Evolutionary conservation across 2,888 invertebrate genomes (phyloP).

Genomic region (Trimorus sp.): DNA sequence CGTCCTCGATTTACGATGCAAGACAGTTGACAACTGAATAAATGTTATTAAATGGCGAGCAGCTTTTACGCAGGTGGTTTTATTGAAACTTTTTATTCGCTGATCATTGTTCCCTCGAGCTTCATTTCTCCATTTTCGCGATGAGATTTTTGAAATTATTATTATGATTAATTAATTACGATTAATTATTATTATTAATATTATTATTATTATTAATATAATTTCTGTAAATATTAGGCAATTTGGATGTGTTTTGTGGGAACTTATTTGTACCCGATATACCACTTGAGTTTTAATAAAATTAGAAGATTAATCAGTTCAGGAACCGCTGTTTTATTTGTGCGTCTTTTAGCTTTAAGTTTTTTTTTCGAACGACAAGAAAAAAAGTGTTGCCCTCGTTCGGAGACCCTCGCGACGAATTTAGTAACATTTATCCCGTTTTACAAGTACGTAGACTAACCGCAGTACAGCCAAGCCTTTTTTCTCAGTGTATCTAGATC

Average conservation of each 20-base stretch:
- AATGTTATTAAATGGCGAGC: conserved; percentile 51
- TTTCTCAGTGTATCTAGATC: no score
- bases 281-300: conserved; percentile 60
- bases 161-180: conserved; percentile 1
- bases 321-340: conserved; percentile 50
- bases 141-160: conserved; percentile 28
- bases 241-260: conserved; percentile 61
- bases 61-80: conserved; percentile 37
- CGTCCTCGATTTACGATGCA: conserved; percentile 18
- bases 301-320: conserved; percentile 57
- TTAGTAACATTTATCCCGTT: no score
- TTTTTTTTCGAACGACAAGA: neutral
- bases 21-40: conserved; percentile 43
- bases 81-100: conserved; percentile 32
- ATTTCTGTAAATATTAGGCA: conserved; percentile 53
- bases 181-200: conserved; percentile 32
- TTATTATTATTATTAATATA: conserved; percentile 34
- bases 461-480: no score
- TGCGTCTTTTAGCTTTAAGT: conserved; percentile 46
- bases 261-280: conserved; percentile 58
- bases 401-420: no score
- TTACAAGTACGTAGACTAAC: no score
- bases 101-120: conserved; percentile 22
- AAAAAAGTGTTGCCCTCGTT: no score
- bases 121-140: conserved; percentile 28